phyloP scores from a whole-genome alignment of 2,113 vertebrate species.

The Ptilorrhoa leucosticta region DNA sequence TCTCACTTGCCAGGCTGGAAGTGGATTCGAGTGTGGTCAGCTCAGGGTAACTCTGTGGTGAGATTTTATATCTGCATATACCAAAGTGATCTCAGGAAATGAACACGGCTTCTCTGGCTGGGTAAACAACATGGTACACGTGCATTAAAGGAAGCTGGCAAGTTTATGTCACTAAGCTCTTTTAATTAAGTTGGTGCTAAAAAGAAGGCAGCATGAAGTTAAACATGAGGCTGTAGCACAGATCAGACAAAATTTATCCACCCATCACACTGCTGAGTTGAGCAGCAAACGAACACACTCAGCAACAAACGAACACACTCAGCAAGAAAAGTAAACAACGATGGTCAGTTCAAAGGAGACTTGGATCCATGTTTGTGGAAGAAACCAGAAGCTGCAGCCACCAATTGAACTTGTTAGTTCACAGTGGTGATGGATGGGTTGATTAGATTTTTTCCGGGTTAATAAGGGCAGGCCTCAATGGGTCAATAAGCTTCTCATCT shows the following conservation, averaged over 20 bases:
- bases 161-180: background rate
- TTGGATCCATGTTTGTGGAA: background rate
- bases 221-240: background rate
- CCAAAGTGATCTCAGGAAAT: background rate
- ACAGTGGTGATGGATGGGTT: background rate
- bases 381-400: background rate
- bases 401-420: constrained; percentile 18
- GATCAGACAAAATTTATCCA: background rate
- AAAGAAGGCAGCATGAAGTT: background rate
- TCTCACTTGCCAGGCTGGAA: background rate
- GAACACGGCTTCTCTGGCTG: background rate
- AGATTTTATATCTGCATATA: background rate
- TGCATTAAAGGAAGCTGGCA: background rate
- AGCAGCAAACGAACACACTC: background rate
- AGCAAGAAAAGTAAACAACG: background rate
- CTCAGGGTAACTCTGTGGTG: background rate
- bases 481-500: constrained; percentile 4
- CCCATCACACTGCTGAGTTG: background rate
- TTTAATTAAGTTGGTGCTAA: background rate
- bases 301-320: background rate
- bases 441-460: constrained; percentile 45
- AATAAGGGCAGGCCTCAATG: constrained; percentile 43
- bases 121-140: fast-evolving
- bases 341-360: constrained; percentile 27
- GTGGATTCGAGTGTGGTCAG: background rate